Conservation (phyloP, 2,888 invertebrate genomes). For the Chrysina gloriosa region DNA sequence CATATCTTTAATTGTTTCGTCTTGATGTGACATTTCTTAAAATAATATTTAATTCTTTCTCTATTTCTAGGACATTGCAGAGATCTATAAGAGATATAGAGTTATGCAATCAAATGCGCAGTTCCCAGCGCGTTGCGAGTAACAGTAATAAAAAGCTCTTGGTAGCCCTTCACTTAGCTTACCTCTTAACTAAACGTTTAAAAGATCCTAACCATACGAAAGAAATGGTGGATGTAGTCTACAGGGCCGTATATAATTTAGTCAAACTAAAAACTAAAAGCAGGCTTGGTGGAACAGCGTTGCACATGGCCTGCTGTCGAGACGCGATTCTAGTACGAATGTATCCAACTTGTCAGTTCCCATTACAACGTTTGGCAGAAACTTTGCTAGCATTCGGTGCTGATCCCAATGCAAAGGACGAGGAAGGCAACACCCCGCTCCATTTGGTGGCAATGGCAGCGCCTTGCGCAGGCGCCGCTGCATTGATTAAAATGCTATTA, state of each 20-base stretch:
- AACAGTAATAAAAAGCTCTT: slow-evolving; percentile 87
- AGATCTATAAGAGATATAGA: slow-evolving; percentile 74
- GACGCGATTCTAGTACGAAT: slow-evolving; percentile 78
- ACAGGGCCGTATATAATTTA: slow-evolving; percentile 80
- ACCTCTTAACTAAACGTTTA: slow-evolving; percentile 76
- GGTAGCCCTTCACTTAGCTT: slow-evolving; percentile 86
- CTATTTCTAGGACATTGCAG: slow-evolving; percentile 73
- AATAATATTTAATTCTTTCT: too few species aligned
- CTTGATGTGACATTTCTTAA: too few species aligned
- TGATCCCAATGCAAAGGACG: slow-evolving; percentile 81
- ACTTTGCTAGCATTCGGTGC: slow-evolving; percentile 85
- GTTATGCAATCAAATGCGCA: slow-evolving; percentile 72
- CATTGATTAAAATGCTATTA: slow-evolving; percentile 79
- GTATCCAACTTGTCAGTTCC: slow-evolving; percentile 78
- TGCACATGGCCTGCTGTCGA: slow-evolving; percentile 87
- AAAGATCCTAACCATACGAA: slow-evolving; percentile 59
- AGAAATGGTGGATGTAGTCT: slow-evolving; percentile 70
- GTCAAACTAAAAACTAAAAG: slow-evolving; percentile 76
- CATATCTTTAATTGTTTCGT: too few species aligned
- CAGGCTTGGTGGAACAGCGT: slow-evolving; percentile 75
- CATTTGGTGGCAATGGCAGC: slow-evolving; percentile 83
- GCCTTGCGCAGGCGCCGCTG: slow-evolving; percentile 78
- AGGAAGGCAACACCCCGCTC: slow-evolving; percentile 87
- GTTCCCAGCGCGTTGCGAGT: slow-evolving; percentile 78
- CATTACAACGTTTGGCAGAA: slow-evolving; percentile 76